Conservation (phyloP, 2,113 vertebrate species). For the Loxodonta africana region DNA sequence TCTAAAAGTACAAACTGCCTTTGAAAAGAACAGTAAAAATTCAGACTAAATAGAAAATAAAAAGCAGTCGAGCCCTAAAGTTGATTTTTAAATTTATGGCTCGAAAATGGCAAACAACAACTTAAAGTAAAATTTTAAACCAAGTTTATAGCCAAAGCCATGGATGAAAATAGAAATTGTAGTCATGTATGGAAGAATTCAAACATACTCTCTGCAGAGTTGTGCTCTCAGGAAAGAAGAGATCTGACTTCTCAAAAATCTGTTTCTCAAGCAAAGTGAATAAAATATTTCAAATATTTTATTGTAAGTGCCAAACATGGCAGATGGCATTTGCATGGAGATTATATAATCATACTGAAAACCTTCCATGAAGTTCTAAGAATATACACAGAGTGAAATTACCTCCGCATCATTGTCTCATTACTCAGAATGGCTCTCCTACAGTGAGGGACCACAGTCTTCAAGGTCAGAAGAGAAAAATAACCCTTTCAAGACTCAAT, state of each 20-base stretch:
- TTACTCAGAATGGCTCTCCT: conserved; percentile 19
- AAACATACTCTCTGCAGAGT: conserved; percentile 36
- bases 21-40: conserved; percentile 70
- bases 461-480: background rate
- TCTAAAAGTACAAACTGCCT: conserved; percentile 47
- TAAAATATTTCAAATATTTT: conserved; percentile 84
- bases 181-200: conserved; percentile 62
- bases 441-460: background rate
- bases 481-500: too few relatives aligned
- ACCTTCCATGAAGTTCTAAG: conserved; percentile 71
- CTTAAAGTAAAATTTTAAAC: conserved; percentile 59
- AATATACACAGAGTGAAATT: conserved; percentile 54
- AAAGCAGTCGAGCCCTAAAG: conserved; percentile 59
- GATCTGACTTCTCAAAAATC: conserved; percentile 77
- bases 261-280: conserved; percentile 82
- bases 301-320: conserved; percentile 77
- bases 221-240: conserved; percentile 44
- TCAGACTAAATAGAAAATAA: conserved; percentile 55
- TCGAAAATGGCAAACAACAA: conserved; percentile 74
- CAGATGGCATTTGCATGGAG: conserved; percentile 77
- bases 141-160: conserved; percentile 52
- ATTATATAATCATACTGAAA: conserved; percentile 73
- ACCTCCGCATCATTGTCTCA: conserved; percentile 29
- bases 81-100: conserved; percentile 66
- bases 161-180: conserved; percentile 65